These are phyloP conservation scores for Ariopsis seemanni DNA, from an alignment of 2,113 vertebrate species.

Conservation along the genomic window DNA sequence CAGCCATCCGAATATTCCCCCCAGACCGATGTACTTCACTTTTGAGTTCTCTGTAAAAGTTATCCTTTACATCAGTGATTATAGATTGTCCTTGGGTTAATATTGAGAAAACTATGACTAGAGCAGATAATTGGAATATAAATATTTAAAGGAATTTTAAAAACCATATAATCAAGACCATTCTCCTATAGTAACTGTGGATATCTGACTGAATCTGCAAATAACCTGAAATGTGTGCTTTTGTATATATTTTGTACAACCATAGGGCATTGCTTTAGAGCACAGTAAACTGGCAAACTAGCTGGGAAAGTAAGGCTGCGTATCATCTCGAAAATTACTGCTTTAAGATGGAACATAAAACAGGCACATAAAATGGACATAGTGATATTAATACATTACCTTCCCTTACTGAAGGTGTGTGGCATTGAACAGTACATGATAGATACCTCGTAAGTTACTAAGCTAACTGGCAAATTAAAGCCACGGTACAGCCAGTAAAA, in stretches of 20 bases:
- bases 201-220: not conserved
- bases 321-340: not conserved
- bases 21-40: not conserved
- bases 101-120: constrained; percentile 4
- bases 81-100: constrained; percentile 4
- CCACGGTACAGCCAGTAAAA: not conserved
- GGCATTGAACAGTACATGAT: not conserved
- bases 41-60: not conserved
- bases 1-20: not conserved
- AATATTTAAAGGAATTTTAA: constrained; percentile 2
- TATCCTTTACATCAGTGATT: not conserved
- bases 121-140: not conserved
- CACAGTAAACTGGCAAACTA: not conserved
- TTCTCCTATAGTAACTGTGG: not conserved
- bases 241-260: not conserved
- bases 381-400: not conserved
- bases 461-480: not conserved
- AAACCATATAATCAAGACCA: not conserved
- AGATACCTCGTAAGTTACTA: not conserved
- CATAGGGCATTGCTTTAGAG: not conserved
- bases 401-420: not conserved
- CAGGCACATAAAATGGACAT: too few species aligned
- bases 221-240: not conserved
- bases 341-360: not conserved
- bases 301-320: not conserved